These are phyloP conservation scores for Salticus scenicus DNA, from an alignment of 2,888 invertebrate species.

Conservation along the genomic window DNA sequence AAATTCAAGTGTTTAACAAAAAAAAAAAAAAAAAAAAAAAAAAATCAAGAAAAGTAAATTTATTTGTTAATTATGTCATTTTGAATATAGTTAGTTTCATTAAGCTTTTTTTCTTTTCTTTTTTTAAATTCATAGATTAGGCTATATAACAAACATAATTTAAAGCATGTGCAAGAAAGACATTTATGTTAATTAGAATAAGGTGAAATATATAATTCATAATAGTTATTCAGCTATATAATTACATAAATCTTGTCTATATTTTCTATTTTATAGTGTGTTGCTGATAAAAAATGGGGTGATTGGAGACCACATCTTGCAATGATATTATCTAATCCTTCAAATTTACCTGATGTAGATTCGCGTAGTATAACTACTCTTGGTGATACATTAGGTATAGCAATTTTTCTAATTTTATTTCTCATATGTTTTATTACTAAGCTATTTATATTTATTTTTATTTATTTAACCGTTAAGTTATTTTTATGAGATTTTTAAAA, in stretches of 20 bases:
- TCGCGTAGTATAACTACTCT: conserved; percentile 82
- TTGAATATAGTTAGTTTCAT: no score
- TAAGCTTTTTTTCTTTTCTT: no score
- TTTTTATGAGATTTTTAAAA: not conserved
- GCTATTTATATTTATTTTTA: not conserved
- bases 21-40: no score
- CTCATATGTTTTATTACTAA: not conserved
- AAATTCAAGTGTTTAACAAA: no score
- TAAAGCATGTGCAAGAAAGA: no score
- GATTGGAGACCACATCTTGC: conserved; percentile 98
- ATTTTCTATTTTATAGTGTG: conserved; percentile 74
- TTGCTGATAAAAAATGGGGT: conserved; percentile 78
- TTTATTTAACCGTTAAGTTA: not conserved
- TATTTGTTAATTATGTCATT: no score
- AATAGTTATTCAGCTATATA: no score
- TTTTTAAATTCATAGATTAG: no score
- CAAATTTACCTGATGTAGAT: conserved; percentile 83
- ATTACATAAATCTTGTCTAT: not conserved
- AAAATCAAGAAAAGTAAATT: no score
- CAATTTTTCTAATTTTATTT: not conserved
- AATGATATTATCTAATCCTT: conserved; percentile 89
- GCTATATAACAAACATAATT: no score
- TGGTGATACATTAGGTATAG: conserved; percentile 78
- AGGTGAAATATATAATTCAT: no score
- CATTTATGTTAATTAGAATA: no score